Evolutionary conservation across 1,140 invertebrate species (phyloP).

Genomic region (Tetragnatha versicolor): DNA sequence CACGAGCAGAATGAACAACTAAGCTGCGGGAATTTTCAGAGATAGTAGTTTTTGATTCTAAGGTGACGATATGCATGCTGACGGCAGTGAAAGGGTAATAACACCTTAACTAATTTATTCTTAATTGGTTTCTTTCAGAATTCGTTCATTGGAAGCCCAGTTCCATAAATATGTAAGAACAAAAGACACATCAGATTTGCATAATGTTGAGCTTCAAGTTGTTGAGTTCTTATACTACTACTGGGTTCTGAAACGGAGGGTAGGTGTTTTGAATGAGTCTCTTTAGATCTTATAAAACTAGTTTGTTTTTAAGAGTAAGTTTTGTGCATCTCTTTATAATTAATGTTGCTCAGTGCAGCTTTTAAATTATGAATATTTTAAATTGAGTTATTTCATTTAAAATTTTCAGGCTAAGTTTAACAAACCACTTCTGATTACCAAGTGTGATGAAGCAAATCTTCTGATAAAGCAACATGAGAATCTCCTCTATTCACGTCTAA

Average conservation of each 20-base stretch:
- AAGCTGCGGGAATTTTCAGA: too few relatives aligned
- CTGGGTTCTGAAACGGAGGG: constrained; percentile 88
- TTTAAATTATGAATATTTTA: not conserved
- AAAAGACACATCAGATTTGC: constrained; percentile 23
- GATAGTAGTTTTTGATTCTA: too few relatives aligned
- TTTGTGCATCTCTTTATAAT: too few relatives aligned
- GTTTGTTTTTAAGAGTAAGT: not conserved
- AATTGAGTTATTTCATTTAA: not conserved
- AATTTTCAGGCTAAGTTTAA: constrained; percentile 77
- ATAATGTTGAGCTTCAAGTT: constrained; percentile 16
- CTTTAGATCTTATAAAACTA: not conserved
- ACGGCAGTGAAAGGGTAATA: too few relatives aligned
- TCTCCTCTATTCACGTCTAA: constrained; percentile 87
- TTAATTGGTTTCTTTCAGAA: constrained; percentile 69
- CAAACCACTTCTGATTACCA: constrained; percentile 84
- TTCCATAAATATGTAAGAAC: constrained; percentile 49
- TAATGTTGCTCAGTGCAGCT: too few relatives aligned
- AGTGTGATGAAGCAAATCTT: constrained; percentile 81
- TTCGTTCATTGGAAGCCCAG: constrained; percentile 78
- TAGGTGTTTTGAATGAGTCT: not conserved
- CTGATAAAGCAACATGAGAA: constrained; percentile 70
- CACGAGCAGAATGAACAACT: too few relatives aligned
- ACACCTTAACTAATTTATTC: too few relatives aligned
- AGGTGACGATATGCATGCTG: too few relatives aligned
- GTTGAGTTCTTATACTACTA: constrained; percentile 49